phyloP scores from a whole-genome alignment of 2,888 invertebrate genomes.

The Hydriomena furcata region DNA sequence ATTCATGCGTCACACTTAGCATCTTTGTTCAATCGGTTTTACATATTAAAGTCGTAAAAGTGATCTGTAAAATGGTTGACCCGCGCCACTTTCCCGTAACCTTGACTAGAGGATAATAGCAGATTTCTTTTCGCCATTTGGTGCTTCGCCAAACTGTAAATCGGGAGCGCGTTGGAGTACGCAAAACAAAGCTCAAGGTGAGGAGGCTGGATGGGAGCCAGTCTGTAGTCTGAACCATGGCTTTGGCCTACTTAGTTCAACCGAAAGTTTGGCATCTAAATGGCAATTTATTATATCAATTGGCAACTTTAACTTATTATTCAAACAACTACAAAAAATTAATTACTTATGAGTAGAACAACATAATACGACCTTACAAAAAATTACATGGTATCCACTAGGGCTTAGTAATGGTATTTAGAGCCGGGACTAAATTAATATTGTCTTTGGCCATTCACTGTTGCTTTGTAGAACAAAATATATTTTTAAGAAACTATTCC shows the following conservation, averaged over 20 bases:
- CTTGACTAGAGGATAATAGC: slow-evolving; percentile 38
- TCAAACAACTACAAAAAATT: too few relatives aligned
- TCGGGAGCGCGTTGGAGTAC: slow-evolving; percentile 33
- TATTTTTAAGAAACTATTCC: slow-evolving; percentile 11
- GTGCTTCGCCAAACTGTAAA: slow-evolving; percentile 43
- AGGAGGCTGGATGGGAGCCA: slow-evolving; percentile 50
- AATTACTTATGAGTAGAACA: slow-evolving; percentile 12
- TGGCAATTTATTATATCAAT: too few relatives aligned
- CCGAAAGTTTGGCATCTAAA: slow-evolving; percentile 32
- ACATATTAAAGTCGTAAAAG: slow-evolving; percentile 23
- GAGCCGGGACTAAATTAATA: too few relatives aligned
- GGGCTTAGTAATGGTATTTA: too few relatives aligned
- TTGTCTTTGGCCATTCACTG: too few relatives aligned
- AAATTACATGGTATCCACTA: too few relatives aligned
- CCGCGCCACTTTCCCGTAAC: slow-evolving; percentile 43
- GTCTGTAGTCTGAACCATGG: slow-evolving; percentile 35
- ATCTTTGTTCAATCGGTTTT: slow-evolving; percentile 22
- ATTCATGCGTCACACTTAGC: slow-evolving; percentile 24
- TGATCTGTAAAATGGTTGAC: slow-evolving; percentile 33
- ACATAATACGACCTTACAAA: not conserved
- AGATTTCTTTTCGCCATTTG: slow-evolving; percentile 41
- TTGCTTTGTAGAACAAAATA: too few relatives aligned
- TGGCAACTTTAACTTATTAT: slow-evolving; percentile 21
- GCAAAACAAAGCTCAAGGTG: slow-evolving; percentile 38
- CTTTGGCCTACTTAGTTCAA: slow-evolving; percentile 47